Percentiles rank a stretch among this genome's conserved stretches.
Evolutionary conservation across 2,797 vertebrate genomes (phyloP).

Genomic region (Labroides dimidiatus): DNA sequence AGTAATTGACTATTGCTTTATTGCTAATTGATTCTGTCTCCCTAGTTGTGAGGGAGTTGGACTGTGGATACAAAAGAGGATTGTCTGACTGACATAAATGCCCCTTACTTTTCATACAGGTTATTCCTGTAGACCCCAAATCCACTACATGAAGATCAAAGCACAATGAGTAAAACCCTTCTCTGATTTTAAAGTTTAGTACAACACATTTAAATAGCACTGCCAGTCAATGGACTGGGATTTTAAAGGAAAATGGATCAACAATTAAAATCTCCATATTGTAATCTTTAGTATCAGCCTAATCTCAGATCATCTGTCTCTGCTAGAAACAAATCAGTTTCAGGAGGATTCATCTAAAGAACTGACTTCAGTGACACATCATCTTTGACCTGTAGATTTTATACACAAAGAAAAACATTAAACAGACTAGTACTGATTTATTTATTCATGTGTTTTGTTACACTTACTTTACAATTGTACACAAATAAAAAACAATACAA

Average conservation of each 20-base stretch:
- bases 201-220: not conserved
- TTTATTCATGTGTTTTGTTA: slow-evolving; percentile 59
- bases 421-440: slow-evolving; percentile 48
- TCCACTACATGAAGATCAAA: no score
- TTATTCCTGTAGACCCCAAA: no score
- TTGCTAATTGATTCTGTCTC: no score
- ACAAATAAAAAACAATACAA: slow-evolving; percentile 51
- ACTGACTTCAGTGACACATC: no score
- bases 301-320: not conserved
- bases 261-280: slow-evolving; percentile 1
- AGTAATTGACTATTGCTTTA: no score
- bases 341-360: not conserved
- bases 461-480: slow-evolving; percentile 48
- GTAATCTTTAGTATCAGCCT: not conserved
- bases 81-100: no score
- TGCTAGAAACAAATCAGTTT: not conserved
- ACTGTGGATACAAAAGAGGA: no score
- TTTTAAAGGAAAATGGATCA: not conserved
- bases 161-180: no score
- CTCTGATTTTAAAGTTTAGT: no score
- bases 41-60: no score
- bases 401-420: not conserved
- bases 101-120: no score
- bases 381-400: not conserved
- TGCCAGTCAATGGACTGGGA: no score